Evolutionary conservation across 2,888 invertebrate genomes (phyloP), one percentile per base, ranked within the genome.

Genomic region (Pammene aurita): DNA sequence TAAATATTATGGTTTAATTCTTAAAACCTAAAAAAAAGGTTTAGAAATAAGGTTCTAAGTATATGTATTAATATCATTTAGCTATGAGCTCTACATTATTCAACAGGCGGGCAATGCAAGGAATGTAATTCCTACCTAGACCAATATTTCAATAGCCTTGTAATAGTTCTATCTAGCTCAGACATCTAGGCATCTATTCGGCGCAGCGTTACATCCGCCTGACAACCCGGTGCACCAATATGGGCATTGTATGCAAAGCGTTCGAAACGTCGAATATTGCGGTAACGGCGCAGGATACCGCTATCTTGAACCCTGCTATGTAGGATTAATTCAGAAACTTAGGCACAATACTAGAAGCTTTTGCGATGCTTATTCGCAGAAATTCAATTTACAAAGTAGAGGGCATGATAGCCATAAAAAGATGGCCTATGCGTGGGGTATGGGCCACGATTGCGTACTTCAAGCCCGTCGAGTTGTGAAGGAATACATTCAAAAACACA

Each of bases 161-260:
- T 66, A 73, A 75, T 71, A 77, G 76, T 72, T 71, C 73, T 82
- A 84, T 81, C 78, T 79, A 79, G 73, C 72, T 74, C 77, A 86
- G 83, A 84, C 81, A 83, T 79, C 78, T 80, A 84, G 84, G 79
- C 80, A 79, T 74, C 75, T 80, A 81, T 88, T 86, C 77, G 83
- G 82, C 80, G 81, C 76, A 78, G 77, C 88, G 86, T 88, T 88
- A 87, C 86, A 89, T 92, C 92, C 91, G 90, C 88, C 86, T 85
- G 86, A 83, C 85, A 87, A 82, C 80, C 72, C 72, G 90, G 89
- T 89, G 89, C 90, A 90, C 80, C 80, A 80, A 81, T 85, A 90
- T 87, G 88, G 89, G 85, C 88, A 92, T 92, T 92, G 92, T 92
- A 91, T 92, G 92, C 90, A 89, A 92, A 92, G 85, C 84, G 80